These are phyloP conservation scores for Sphaeridia pumilis DNA, from an alignment of 2,888 invertebrate species.

Conservation along the genomic window DNA sequence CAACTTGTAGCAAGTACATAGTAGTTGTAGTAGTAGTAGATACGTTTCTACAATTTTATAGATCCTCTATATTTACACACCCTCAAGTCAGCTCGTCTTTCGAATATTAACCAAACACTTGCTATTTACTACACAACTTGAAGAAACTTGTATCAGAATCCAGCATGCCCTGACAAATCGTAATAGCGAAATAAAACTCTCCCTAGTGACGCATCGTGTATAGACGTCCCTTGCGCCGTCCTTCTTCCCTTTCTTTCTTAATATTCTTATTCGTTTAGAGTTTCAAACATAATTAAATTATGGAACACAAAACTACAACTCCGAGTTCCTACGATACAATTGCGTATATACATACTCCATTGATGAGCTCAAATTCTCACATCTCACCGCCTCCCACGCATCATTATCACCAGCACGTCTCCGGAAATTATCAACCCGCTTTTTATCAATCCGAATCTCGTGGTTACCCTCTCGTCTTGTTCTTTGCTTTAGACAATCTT, in stretches of 20 bases:
- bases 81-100: too few species aligned
- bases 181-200: background rate
- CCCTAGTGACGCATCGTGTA: background rate
- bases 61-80: too few species aligned
- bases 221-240: background rate
- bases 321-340: background rate
- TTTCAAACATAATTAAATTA: constrained; percentile 1
- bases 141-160: background rate
- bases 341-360: background rate
- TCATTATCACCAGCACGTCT: background rate
- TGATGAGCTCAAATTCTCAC: background rate
- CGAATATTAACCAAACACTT: too few species aligned
- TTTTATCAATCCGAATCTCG: background rate
- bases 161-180: background rate
- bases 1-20: background rate
- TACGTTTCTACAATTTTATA: too few species aligned
- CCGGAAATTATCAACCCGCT: background rate
- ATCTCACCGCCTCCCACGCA: constrained; percentile 1
- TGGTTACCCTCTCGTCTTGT: too few species aligned
- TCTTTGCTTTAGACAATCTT: too few species aligned
- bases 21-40: background rate
- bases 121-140: too few species aligned
- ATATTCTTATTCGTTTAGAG: too few species aligned
- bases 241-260: background rate
- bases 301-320: background rate